A percentile compares a stretch with the other conserved stretches of the same genome.
Conservation (phyloP, 2,888 invertebrate species). For the Colostygia pectinataria region DNA sequence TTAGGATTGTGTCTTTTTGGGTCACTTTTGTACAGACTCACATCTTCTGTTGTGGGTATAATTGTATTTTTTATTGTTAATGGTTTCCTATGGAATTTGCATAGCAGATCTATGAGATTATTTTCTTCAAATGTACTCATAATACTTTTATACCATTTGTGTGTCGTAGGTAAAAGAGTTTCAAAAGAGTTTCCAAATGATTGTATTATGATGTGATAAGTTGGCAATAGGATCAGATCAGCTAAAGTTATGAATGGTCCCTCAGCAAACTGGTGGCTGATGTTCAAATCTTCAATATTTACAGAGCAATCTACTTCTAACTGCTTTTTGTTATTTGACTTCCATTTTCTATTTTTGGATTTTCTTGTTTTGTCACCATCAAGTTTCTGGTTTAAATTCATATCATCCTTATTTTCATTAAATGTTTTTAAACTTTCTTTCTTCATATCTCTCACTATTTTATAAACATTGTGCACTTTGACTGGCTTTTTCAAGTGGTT, state of each 20-base stretch:
- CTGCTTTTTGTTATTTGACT: constrained; percentile 66
- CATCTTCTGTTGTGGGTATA: constrained; percentile 79
- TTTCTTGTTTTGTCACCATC: constrained; percentile 43
- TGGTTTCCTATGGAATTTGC: constrained; percentile 24
- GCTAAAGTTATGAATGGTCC: constrained; percentile 92
- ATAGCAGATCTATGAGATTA: constrained; percentile 36
- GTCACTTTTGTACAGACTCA: constrained; percentile 91
- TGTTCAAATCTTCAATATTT: constrained; percentile 75
- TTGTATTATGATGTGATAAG: constrained; percentile 84
- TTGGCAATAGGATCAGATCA: constrained; percentile 90
- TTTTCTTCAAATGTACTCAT: constrained; percentile 47
- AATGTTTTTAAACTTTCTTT: constrained; percentile 52
- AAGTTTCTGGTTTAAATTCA: constrained; percentile 20
- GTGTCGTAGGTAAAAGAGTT: constrained; percentile 83
- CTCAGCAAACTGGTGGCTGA: constrained; percentile 91
- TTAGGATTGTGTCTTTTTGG: constrained; percentile 89
- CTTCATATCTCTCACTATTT: constrained; percentile 84
- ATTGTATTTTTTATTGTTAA: constrained; percentile 38
- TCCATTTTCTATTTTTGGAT: constrained; percentile 75
- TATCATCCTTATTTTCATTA: constrained; percentile 36
- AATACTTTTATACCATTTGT: constrained; percentile 84
- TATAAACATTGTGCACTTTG: constrained; percentile 92
- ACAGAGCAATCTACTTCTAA: constrained; percentile 65
- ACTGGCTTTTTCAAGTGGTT: constrained; percentile 92
- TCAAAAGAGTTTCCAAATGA: constrained; percentile 61